Evolutionary conservation across 2,113 vertebrate species (phyloP).

Genomic region (Narcine bancroftii): DNA sequence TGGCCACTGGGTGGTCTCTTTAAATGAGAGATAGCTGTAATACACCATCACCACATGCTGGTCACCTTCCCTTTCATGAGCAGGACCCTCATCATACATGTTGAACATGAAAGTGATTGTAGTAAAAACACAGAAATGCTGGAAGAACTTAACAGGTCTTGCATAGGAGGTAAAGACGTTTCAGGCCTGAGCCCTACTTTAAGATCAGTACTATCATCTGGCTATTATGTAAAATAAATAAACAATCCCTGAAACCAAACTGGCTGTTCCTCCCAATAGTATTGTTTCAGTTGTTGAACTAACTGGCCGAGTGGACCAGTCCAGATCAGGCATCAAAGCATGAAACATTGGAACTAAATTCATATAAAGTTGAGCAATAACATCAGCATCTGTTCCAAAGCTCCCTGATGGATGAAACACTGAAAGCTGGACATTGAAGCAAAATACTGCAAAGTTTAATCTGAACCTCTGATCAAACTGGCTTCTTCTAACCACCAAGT

Average conservation of each 20-base stretch:
- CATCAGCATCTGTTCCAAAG: background rate
- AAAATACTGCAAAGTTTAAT: background rate
- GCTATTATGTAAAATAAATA: background rate
- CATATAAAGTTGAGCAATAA: background rate
- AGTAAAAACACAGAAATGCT: too few relatives aligned
- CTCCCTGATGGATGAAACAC: background rate
- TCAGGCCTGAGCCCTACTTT: too few relatives aligned
- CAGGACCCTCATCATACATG: too few relatives aligned
- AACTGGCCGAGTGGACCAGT: background rate
- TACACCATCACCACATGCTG: too few relatives aligned
- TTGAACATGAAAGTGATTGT: too few relatives aligned
- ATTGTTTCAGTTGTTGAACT: background rate
- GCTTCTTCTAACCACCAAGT: background rate
- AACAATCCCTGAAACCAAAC: background rate
- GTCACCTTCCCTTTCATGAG: too few relatives aligned
- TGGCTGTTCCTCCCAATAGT: background rate
- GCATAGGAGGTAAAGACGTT: too few relatives aligned
- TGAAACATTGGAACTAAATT: background rate
- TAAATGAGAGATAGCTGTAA: too few relatives aligned
- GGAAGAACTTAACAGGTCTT: too few relatives aligned
- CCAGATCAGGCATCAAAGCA: too few relatives aligned
- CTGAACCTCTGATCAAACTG: background rate
- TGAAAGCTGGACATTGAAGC: background rate
- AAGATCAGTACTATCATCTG: too few relatives aligned
- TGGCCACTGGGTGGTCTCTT: too few relatives aligned